phyloP scores from a whole-genome alignment of 2,797 vertebrate genomes.

The Tokudaia muenninki region DNA sequence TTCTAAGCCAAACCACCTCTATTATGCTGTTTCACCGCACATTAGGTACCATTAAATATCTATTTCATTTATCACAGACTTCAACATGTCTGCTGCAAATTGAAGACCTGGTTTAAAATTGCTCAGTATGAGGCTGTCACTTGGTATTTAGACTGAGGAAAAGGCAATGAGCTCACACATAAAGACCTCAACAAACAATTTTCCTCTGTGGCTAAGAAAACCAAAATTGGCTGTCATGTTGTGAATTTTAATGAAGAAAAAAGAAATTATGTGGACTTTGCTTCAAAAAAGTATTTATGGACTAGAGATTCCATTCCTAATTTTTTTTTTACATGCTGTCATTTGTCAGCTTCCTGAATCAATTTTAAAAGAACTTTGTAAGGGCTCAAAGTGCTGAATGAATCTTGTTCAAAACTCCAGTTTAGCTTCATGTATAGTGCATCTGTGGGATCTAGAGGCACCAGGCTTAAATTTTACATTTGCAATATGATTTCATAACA shows the following conservation, averaged over 20 bases:
- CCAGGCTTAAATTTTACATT: conserved; percentile 30
- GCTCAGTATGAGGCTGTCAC: conserved; percentile 64
- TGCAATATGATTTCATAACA: neutral
- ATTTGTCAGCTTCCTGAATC: conserved; percentile 70
- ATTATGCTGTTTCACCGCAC: conserved; percentile 70
- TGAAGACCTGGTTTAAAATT: conserved; percentile 74
- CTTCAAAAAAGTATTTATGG: conserved; percentile 71
- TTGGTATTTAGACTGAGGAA: conserved; percentile 78
- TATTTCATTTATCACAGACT: conserved; percentile 80
- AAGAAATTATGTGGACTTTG: conserved; percentile 72
- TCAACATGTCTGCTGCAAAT: conserved; percentile 64
- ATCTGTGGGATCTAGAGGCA: neutral
- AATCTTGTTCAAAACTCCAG: neutral
- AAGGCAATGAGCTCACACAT: conserved; percentile 62
- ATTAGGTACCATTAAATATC: conserved; percentile 80
- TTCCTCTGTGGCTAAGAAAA: conserved; percentile 80
- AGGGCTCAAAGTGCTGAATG: conserved; percentile 29
- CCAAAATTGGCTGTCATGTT: conserved; percentile 81
- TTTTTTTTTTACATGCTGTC: conserved; percentile 48
- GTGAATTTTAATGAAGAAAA: conserved; percentile 78
- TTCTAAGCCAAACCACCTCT: conserved; percentile 60
- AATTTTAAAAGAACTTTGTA: conserved; percentile 63
- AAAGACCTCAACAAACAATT: conserved; percentile 78
- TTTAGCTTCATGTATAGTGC: conserved; percentile 21
- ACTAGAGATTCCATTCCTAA: conserved; percentile 52